phyloP scores from a whole-genome alignment of 2,113 vertebrate species.

The Varanus salvator region DNA sequence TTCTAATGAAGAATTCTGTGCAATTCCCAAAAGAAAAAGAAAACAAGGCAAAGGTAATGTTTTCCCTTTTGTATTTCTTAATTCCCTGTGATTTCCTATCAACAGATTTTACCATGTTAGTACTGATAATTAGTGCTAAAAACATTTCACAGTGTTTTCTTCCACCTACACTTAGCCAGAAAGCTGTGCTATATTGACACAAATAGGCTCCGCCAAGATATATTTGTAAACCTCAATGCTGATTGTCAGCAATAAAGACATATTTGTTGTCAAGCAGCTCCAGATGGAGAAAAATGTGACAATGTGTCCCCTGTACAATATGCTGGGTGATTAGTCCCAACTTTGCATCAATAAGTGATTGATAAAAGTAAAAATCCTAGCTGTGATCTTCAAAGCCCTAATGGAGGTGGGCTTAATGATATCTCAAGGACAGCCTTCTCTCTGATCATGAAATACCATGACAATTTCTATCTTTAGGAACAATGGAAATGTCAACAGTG shows the following conservation, averaged over 20 bases:
- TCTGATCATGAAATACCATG: slow-evolving; percentile 23
- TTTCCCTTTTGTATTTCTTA: neutral
- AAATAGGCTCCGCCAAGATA: neutral
- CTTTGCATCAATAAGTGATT: neutral
- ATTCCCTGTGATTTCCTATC: neutral
- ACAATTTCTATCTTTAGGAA: slow-evolving; percentile 19
- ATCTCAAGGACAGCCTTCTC: slow-evolving; percentile 24
- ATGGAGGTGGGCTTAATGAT: neutral
- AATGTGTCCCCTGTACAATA: neutral
- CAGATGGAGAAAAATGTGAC: fast-evolving
- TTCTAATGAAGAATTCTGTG: neutral
- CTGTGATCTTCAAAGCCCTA: slow-evolving; percentile 3
- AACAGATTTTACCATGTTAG: neutral
- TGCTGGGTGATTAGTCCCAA: neutral
- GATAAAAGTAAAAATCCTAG: slow-evolving; percentile 9
- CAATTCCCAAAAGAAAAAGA: neutral
- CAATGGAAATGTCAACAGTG: slow-evolving; percentile 25
- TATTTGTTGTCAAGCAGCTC: neutral
- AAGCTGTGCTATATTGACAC: neutral
- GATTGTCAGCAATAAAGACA: neutral
- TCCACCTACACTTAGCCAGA: neutral
- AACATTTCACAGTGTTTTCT: slow-evolving; percentile 16
- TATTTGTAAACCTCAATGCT: neutral
- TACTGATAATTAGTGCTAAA: neutral
- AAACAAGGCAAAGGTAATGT: neutral